Percentiles rank a stretch among this genome's conserved stretches.
These are phyloP conservation scores for Crocallis elinguaria DNA, from an alignment of 2,888 invertebrate species.

Conservation along the genomic window DNA sequence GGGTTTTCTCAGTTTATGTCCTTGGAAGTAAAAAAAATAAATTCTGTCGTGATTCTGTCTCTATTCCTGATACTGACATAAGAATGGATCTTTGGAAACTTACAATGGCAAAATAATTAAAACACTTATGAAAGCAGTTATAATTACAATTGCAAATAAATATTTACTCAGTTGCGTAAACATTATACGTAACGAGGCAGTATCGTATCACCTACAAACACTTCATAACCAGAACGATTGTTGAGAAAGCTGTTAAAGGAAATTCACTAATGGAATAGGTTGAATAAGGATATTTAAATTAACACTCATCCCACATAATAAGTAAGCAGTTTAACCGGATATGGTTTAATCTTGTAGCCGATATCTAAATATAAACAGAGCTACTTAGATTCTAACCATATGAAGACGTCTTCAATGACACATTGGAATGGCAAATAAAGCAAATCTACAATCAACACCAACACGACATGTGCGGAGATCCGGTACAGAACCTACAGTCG, in stretches of 20 bases:
- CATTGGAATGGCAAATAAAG: too few species aligned
- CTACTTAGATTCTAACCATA: not conserved
- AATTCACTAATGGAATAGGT: conserved; percentile 7
- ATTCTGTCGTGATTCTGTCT: too few species aligned
- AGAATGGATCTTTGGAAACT: not conserved
- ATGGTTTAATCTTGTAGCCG: not conserved
- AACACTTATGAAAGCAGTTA: not conserved
- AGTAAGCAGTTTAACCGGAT: not conserved
- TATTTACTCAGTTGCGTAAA: conserved; percentile 5
- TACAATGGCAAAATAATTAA: not conserved
- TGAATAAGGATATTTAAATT: conserved; percentile 25
- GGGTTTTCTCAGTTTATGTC: too few species aligned
- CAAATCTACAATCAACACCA: too few species aligned
- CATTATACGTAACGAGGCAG: conserved; percentile 1
- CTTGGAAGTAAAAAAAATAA: too few species aligned
- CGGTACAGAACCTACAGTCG: too few species aligned
- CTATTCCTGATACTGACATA: too few species aligned
- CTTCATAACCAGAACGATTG: conserved; percentile 5
- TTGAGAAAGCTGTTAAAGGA: conserved; percentile 17
- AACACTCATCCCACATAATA: conserved; percentile 3
- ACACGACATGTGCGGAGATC: too few species aligned
- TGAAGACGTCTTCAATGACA: too few species aligned
- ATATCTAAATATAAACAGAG: not conserved
- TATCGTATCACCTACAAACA: conserved; percentile 4
- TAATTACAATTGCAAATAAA: not conserved